A percentile compares a stretch with the other conserved stretches of the same genome.
Conservation (phyloP, 2,888 invertebrate species). For the Nomada goodeniana region DNA sequence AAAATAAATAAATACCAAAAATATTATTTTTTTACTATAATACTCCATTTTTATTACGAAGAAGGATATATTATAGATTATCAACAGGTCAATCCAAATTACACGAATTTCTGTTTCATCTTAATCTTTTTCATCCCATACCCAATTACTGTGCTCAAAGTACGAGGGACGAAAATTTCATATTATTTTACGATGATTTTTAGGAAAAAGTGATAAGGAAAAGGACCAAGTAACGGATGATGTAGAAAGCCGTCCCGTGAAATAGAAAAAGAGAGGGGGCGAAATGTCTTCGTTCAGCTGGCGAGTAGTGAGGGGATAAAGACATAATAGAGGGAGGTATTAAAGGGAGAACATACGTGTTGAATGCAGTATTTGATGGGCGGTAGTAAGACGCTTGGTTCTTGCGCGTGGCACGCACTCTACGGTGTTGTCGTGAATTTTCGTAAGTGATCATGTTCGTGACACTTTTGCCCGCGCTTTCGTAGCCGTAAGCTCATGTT, state of each 20-base stretch:
- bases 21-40: too few relatives aligned
- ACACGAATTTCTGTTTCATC: too few relatives aligned
- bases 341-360: conserved; percentile 66
- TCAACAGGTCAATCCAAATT: too few relatives aligned
- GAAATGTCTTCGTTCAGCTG: conserved; percentile 28
- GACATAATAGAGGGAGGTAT: conserved; percentile 67
- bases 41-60: too few relatives aligned
- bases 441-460: conserved; percentile 5
- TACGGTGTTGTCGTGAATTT: conserved; percentile 10
- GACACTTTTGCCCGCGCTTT: conserved; percentile 28
- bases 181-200: too few relatives aligned
- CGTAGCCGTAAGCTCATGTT: conserved; percentile 9
- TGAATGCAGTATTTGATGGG: conserved; percentile 60
- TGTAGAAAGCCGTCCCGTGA: background rate
- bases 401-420: conserved; percentile 18
- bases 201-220: too few relatives aligned
- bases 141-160: background rate
- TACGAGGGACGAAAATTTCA: too few relatives aligned
- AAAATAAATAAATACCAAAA: too few relatives aligned
- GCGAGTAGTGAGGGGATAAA: conserved; percentile 45
- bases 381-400: conserved; percentile 47
- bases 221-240: too few relatives aligned
- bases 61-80: too few relatives aligned
- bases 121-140: too few relatives aligned
- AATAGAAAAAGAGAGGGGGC: conserved; percentile 35